A percentile compares a stretch with the other conserved stretches of the same genome.
phyloP scores from a whole-genome alignment of 1,140 invertebrate genomes.

The Calephelis nemesis region DNA sequence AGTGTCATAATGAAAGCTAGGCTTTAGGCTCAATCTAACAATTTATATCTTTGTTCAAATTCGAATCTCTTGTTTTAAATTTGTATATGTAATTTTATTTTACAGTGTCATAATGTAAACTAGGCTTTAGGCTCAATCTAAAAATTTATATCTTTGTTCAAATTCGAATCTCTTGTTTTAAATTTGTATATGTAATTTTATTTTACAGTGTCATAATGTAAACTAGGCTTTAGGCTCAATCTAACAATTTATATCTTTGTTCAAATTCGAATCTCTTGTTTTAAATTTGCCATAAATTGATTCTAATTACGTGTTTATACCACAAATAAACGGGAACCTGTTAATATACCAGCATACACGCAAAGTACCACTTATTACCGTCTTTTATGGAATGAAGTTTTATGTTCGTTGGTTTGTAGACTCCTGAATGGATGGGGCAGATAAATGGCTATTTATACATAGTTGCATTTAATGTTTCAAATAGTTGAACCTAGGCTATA shows the following conservation, averaged over 20 bases:
- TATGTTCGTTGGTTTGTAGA: too few species aligned
- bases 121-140: not conserved
- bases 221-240: not conserved
- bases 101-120: too few species aligned
- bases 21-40: not conserved
- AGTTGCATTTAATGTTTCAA: too few species aligned
- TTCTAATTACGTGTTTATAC: not conserved
- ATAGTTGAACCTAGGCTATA: too few species aligned
- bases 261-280: not conserved
- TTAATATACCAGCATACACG: conserved; percentile 5
- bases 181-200: too few species aligned
- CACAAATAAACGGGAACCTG: not conserved
- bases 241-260: not conserved
- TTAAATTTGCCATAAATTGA: conserved; percentile 8
- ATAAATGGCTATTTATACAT: too few species aligned
- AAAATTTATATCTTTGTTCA: not conserved
- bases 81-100: too few species aligned
- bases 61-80: not conserved
- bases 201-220: too few species aligned
- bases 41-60: not conserved
- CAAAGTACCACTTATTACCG: not conserved
- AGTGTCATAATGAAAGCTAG: too few species aligned
- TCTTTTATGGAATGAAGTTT: too few species aligned
- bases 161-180: not conserved
- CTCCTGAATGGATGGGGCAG: too few species aligned